A percentile compares a stretch with the other conserved stretches of the same genome.
phyloP scores from a whole-genome alignment of 2,113 vertebrate genomes.

The Daphoenositta chrysoptera region DNA sequence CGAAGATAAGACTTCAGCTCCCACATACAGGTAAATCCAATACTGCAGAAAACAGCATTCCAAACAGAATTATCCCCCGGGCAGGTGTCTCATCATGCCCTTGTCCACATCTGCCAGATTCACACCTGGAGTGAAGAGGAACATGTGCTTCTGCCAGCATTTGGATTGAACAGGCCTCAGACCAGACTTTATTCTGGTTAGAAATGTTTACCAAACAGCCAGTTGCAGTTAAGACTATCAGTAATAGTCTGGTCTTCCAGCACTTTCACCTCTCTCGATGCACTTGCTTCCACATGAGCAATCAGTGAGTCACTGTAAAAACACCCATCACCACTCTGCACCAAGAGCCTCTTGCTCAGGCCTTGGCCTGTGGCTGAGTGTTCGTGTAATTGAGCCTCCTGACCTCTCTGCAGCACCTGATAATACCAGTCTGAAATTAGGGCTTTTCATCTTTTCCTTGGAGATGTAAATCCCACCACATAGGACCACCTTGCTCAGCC shows the following conservation, averaged over 20 bases:
- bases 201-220: not conserved
- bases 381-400: not conserved
- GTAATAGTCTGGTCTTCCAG: not conserved
- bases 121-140: not conserved
- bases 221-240: not conserved
- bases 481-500: not conserved
- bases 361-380: not conserved
- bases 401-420: not conserved
- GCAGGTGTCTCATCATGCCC: not conserved
- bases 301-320: not conserved
- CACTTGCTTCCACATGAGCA: not conserved
- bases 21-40: constrained; percentile 23
- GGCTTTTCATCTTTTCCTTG: not conserved
- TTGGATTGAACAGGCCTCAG: not conserved
- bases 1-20: not conserved
- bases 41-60: not conserved
- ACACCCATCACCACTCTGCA: not conserved
- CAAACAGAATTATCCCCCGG: constrained; percentile 1
- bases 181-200: not conserved
- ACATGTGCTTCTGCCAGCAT: not conserved
- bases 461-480: not conserved
- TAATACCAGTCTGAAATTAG: not conserved
- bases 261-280: not conserved
- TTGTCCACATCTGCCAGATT: not conserved
- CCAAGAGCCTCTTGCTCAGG: not conserved